Base-by-base conservation (phyloP, 2,113 vertebrate genomes). In the Oplegnathus fasciatus region DNA sequence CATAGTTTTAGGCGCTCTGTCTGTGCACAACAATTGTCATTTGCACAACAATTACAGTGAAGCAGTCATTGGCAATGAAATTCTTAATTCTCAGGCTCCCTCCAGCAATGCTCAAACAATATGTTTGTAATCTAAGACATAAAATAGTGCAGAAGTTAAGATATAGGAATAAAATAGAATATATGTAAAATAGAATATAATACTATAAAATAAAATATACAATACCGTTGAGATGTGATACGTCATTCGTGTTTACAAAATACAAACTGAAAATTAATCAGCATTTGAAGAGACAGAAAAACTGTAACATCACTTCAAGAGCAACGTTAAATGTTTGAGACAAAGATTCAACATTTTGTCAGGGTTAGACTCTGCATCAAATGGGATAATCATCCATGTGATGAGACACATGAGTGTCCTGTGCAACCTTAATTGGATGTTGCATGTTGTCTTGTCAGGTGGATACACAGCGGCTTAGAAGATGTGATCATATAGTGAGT, bases 401-500 rank as follows among this genome's bases (percentile, higher is more conserved):
- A 52, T 66, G 71, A 44, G 13, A 30, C 22, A n/a, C 60, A 77
- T 6, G 50, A 79, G 40, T 34, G 22, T 69, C n/a, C 52, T 54
- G 42, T 57, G 66, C 66, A 82, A 52, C 74, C 66, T 70, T 87
- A 78, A 81, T 69, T 85, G 85, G 77, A 75, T 83, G 52, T 42
- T 68, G 74, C 32, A 26, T 64, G 70, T 28, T 54, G 52, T 69
- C 50, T 3, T n/a, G 62, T 75, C 54, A 50, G 79, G 57, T 54
- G 67, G 57, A 85, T 55, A 18, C 4, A 17, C 40, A 44, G 65
- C 15, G 6, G 75, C 40, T 85, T 22, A 80, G 32, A 46, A 11
- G 30, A 55, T 50, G 48, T 14, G 10, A n/a, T 69, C 15, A 15
- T 22, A 0, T 24, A 55, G 9, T 22, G 40, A 11, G 4, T 28